Conservation (phyloP, 1,140 invertebrate species). For the Camponotus floridanus region DNA sequence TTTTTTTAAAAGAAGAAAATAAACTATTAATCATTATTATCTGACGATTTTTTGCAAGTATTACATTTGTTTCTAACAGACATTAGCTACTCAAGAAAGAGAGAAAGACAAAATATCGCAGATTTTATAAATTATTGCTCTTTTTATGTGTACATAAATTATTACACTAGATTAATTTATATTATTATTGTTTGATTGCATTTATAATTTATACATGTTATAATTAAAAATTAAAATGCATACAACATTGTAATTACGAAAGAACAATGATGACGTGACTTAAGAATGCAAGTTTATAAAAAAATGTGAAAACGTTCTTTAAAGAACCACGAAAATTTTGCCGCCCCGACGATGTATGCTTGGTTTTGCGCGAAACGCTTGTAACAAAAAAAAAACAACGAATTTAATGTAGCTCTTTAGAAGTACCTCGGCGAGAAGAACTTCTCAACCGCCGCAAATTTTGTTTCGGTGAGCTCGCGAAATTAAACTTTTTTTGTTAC, state of each 20-base stretch:
- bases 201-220: not conserved
- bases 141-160: not conserved
- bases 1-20: too few species aligned
- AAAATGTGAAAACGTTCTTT: not conserved
- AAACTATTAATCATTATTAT: too few species aligned
- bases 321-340: constrained; percentile 30
- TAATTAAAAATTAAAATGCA: not conserved
- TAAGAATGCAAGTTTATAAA: too few species aligned
- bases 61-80: too few species aligned
- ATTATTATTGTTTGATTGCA: too few species aligned
- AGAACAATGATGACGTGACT: too few species aligned
- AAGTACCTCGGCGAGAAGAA: constrained; percentile 14
- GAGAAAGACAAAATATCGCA: too few species aligned
- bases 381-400: constrained; percentile 40
- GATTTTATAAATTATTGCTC: not conserved
- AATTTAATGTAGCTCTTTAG: constrained; percentile 35
- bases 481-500: constrained; percentile 51
- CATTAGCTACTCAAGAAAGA: too few species aligned
- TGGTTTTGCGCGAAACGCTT: not conserved
- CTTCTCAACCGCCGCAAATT: constrained; percentile 34
- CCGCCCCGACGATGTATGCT: not conserved
- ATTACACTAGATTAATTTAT: constrained; percentile 7
- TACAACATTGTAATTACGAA: not conserved
- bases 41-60: too few species aligned
- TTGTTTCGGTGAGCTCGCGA: constrained; percentile 43